Conservation (phyloP, 2,888 invertebrate genomes). For the Lasioglossum leucozonium region DNA sequence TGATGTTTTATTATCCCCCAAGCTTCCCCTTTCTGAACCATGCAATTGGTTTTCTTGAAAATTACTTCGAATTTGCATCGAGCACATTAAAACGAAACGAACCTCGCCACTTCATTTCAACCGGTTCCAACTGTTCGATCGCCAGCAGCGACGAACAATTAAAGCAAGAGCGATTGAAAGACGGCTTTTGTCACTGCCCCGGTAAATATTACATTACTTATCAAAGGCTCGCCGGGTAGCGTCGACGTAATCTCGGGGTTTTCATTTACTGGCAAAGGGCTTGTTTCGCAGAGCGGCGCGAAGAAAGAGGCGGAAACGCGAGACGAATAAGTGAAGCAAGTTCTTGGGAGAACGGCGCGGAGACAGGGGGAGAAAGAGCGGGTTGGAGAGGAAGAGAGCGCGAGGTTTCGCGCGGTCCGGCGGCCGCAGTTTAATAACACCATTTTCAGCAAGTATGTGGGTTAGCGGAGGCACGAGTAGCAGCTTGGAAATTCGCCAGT, state of each 20-base stretch:
- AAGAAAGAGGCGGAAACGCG: not conserved
- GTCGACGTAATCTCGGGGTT: constrained; percentile 43
- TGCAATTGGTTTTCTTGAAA: too few relatives aligned
- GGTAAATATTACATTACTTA: not conserved
- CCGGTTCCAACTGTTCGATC: too few relatives aligned
- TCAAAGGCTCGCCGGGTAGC: not conserved
- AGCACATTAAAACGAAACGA: too few relatives aligned
- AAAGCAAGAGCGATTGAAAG: not conserved
- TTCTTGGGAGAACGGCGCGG: not conserved
- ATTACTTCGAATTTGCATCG: too few relatives aligned
- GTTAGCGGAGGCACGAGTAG: constrained; percentile 61
- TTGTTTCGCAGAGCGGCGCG: constrained; percentile 5
- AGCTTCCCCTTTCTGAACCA: too few relatives aligned
- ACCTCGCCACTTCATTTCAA: too few relatives aligned
- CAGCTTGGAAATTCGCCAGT: constrained; percentile 67
- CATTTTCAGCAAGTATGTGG: constrained; percentile 64
- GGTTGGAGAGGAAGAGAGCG: constrained; percentile 22
- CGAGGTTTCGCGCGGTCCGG: constrained; percentile 44
- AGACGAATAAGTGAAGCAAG: not conserved
- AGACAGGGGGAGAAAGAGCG: not conserved
- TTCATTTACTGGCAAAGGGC: constrained; percentile 37
- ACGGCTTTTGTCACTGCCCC: not conserved
- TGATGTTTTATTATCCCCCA: too few relatives aligned
- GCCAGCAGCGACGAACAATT: not conserved
- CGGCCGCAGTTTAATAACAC: constrained; percentile 51